Evolutionary conservation across 2,888 invertebrate genomes (phyloP).

Genomic region (Emmelina monodactyla): DNA sequence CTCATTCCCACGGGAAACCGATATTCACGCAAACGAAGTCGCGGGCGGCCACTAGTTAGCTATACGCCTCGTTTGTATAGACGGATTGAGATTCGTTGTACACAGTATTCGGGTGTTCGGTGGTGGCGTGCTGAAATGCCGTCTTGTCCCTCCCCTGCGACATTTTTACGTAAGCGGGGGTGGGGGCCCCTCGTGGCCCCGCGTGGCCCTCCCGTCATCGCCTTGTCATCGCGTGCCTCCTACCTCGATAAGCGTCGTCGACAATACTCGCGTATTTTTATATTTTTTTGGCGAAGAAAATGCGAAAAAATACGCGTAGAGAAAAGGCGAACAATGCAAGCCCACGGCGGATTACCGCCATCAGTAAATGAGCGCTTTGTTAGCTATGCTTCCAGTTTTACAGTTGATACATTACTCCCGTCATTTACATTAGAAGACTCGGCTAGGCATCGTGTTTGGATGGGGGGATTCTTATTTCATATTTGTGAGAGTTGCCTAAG

Average conservation of each 20-base stretch:
- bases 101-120: slow-evolving; percentile 38
- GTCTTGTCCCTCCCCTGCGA: slow-evolving; percentile 54
- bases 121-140: slow-evolving; percentile 52
- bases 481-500: slow-evolving; percentile 4
- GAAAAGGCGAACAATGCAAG: slow-evolving; percentile 61
- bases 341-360: slow-evolving; percentile 64
- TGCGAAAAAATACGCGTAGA: slow-evolving; percentile 42
- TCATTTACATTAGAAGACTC: slow-evolving; percentile 46
- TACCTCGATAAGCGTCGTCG: slow-evolving; percentile 57
- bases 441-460: no score
- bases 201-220: slow-evolving; percentile 58
- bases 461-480: no score
- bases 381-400: slow-evolving; percentile 49
- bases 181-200: slow-evolving; percentile 40
- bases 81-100: no score
- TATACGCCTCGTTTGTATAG: no score
- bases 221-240: slow-evolving; percentile 59
- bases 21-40: no score
- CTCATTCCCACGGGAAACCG: no score
- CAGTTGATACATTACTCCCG: slow-evolving; percentile 59
- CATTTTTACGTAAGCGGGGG: slow-evolving; percentile 48
- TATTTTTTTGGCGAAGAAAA: slow-evolving; percentile 56
- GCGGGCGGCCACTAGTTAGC: no score
- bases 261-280: slow-evolving; percentile 62
- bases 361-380: slow-evolving; percentile 65